Percentiles rank a stretch among this genome's conserved stretches.
phyloP scores from a whole-genome alignment of 2,888 invertebrate genomes.

The Ectemnius continuus region DNA sequence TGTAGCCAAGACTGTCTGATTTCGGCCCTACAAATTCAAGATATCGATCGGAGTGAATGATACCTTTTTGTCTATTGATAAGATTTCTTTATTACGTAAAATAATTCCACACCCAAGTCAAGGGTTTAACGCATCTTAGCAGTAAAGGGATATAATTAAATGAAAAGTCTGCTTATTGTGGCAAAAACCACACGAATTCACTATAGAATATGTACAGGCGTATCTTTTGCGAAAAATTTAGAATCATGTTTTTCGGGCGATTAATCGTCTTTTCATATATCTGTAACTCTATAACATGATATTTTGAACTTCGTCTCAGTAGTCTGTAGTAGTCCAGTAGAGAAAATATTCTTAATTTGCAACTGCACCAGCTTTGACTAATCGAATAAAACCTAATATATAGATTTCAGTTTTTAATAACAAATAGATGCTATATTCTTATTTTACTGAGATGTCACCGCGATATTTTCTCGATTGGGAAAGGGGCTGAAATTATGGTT shows the following conservation, averaged over 20 bases:
- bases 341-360: constrained; percentile 46
- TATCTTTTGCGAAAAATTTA: not conserved
- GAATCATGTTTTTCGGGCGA: constrained; percentile 12
- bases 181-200: not conserved
- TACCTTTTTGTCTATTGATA: not conserved
- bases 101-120: not conserved
- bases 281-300: constrained; percentile 15
- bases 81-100: constrained; percentile 1
- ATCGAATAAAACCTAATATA: no score
- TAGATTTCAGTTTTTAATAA: no score
- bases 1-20: no score
- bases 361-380: constrained; percentile 34
- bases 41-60: not conserved
- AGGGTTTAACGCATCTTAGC: not conserved
- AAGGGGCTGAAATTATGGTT: not conserved
- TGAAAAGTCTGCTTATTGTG: not conserved
- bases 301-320: constrained; percentile 21
- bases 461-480: no score
- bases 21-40: not conserved
- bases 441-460: no score
- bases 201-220: not conserved
- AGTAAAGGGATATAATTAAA: not conserved
- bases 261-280: constrained; percentile 25
- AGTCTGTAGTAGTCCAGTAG: constrained; percentile 24
- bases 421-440: no score